phyloP scores from a whole-genome alignment of 1,140 invertebrate species.

The Lutraria rhynchaena region DNA sequence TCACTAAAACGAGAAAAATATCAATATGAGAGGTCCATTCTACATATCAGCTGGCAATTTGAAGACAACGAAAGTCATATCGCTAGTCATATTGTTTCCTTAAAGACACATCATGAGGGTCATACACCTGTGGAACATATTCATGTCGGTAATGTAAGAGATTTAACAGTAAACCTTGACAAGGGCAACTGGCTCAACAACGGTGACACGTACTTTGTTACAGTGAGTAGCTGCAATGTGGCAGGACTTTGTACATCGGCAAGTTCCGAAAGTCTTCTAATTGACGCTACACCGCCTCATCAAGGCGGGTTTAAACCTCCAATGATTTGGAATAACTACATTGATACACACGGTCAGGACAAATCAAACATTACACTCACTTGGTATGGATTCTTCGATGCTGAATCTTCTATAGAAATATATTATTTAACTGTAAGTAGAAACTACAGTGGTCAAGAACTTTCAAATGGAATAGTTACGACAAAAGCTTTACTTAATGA shows the following conservation, averaged over 20 bases:
- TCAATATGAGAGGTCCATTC: slow-evolving; percentile 51
- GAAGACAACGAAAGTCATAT: slow-evolving; percentile 30
- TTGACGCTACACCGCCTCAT: slow-evolving; percentile 61
- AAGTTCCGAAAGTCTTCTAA: slow-evolving; percentile 21
- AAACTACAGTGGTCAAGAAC: slow-evolving; percentile 25
- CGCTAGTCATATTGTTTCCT: slow-evolving; percentile 6
- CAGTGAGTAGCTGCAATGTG: slow-evolving; percentile 49
- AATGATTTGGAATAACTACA: slow-evolving; percentile 30
- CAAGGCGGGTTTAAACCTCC: slow-evolving; percentile 40
- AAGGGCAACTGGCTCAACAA: slow-evolving; percentile 9
- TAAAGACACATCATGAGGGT: slow-evolving; percentile 41
- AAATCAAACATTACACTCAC: slow-evolving; percentile 8
- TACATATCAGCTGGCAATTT: slow-evolving; percentile 38
- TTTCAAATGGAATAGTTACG: slow-evolving; percentile 20
- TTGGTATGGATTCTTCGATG: slow-evolving; percentile 45
- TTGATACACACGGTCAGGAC: not conserved
- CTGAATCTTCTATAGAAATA: slow-evolving; percentile 28
- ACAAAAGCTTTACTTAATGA: not conserved
- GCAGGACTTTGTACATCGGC: slow-evolving; percentile 54
- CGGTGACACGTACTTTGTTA: slow-evolving; percentile 46
- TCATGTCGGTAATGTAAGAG: not conserved
- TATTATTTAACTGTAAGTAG: slow-evolving; percentile 34
- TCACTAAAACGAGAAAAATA: not conserved
- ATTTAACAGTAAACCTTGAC: slow-evolving; percentile 33
- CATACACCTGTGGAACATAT: slow-evolving; percentile 23